Evolutionary conservation across 2,888 invertebrate genomes (phyloP).

Genomic region (Scrobipalpa atriplicella): DNA sequence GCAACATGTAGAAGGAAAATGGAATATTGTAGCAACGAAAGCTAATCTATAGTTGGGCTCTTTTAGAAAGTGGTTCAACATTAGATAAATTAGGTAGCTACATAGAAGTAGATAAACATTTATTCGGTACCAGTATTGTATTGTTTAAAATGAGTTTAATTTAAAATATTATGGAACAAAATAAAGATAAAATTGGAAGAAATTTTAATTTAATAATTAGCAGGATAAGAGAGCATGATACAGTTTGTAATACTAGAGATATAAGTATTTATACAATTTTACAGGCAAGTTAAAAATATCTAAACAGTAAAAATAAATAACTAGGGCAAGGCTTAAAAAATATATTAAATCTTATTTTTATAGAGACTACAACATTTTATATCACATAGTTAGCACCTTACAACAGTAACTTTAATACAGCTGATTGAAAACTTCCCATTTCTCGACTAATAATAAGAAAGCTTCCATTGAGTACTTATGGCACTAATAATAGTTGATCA

Average conservation of each 20-base stretch:
- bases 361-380: not conserved
- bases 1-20: not conserved
- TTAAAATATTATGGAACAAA: no score
- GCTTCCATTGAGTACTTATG: not conserved
- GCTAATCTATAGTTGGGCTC: not conserved
- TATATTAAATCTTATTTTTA: not conserved
- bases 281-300: not conserved
- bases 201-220: not conserved
- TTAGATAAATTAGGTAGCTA: no score
- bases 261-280: not conserved
- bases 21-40: not conserved
- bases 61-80: no score
- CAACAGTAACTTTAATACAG: not conserved
- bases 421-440: not conserved
- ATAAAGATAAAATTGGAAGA: not conserved
- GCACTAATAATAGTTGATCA: no score
- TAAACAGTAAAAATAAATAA: not conserved
- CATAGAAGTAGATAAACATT: no score
- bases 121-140: no score
- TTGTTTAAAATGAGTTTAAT: no score
- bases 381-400: conserved; percentile 15
- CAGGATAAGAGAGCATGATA: not conserved
- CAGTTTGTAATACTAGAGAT: not conserved
- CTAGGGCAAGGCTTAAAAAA: not conserved
- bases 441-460: not conserved